Conservation (phyloP, 2,113 vertebrate genomes). For the Brachyistius frenatus region DNA sequence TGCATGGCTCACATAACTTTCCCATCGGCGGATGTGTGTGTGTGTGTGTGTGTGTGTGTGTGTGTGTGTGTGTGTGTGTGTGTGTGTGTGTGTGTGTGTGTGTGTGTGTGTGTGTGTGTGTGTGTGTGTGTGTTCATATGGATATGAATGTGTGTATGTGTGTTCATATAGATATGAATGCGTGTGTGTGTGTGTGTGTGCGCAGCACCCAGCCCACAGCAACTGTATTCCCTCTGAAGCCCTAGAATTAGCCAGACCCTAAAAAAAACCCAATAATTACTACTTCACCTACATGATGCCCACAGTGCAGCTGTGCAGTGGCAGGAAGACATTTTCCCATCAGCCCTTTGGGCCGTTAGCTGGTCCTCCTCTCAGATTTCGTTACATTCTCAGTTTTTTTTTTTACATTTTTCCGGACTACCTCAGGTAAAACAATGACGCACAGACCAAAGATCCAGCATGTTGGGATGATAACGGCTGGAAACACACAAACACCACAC, state of each 20-base stretch:
- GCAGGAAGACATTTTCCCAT: conserved; percentile 31
- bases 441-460: background rate
- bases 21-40: conserved; percentile 16
- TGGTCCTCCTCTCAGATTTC: background rate
- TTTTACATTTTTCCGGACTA: conserved; percentile 2
- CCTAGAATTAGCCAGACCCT: conserved; percentile 65
- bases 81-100: conserved; percentile 10
- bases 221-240: conserved; percentile 58
- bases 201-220: conserved; percentile 34
- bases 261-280: conserved; percentile 66
- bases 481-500: background rate
- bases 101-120: conserved; percentile 11
- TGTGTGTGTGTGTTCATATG: conserved; percentile 4
- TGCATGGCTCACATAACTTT: conserved; percentile 69
- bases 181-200: background rate
- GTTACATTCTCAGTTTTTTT: background rate
- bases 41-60: conserved; percentile 3
- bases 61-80: background rate
- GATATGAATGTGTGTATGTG: background rate
- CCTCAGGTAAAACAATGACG: background rate
- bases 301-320: conserved; percentile 35
- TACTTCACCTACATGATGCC: conserved; percentile 50
- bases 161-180: background rate
- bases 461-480: background rate
- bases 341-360: background rate